phyloP scores from a whole-genome alignment of 1,140 invertebrate species.

The Copidosoma floridanum region DNA sequence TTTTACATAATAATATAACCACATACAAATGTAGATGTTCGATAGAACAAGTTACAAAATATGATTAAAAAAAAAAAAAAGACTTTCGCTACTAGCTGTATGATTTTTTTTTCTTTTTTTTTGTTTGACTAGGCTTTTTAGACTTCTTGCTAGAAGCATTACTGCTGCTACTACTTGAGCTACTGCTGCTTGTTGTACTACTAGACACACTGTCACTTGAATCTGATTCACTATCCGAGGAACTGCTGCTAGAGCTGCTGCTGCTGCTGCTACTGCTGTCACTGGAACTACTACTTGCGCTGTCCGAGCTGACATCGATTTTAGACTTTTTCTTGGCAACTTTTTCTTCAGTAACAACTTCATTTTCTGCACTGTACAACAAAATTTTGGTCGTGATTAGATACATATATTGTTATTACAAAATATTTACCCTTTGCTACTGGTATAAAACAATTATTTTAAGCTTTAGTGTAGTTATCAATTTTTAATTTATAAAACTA shows the following conservation, averaged over 20 bases:
- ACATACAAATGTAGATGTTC: too few relatives aligned
- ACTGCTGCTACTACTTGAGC: neutral
- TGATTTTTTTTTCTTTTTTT: conserved; percentile 16
- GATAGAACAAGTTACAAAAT: too few relatives aligned
- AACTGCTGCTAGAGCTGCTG: conserved; percentile 22
- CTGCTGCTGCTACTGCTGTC: conserved; percentile 31
- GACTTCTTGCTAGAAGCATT: neutral
- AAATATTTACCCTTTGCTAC: too few relatives aligned
- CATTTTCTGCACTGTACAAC: neutral
- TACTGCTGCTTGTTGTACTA: conserved; percentile 22
- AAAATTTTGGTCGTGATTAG: too few relatives aligned
- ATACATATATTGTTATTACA: too few relatives aligned
- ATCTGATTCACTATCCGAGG: conserved; percentile 19
- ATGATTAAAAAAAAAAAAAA: too few relatives aligned
- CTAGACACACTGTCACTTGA: conserved; percentile 22
- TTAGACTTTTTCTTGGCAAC: conserved; percentile 33
- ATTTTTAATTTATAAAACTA: too few relatives aligned
- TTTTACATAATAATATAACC: too few relatives aligned
- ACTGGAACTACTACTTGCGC: conserved; percentile 31
- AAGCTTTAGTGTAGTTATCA: too few relatives aligned
- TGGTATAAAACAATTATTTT: too few relatives aligned
- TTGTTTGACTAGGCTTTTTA: conserved; percentile 11
- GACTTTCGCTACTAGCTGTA: too few relatives aligned
- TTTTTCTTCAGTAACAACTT: neutral
- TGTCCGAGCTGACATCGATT: conserved; percentile 36